These are phyloP conservation scores for Corythornis madagascariensis DNA, from an alignment of 2,113 vertebrate genomes.

Conservation along the genomic window DNA sequence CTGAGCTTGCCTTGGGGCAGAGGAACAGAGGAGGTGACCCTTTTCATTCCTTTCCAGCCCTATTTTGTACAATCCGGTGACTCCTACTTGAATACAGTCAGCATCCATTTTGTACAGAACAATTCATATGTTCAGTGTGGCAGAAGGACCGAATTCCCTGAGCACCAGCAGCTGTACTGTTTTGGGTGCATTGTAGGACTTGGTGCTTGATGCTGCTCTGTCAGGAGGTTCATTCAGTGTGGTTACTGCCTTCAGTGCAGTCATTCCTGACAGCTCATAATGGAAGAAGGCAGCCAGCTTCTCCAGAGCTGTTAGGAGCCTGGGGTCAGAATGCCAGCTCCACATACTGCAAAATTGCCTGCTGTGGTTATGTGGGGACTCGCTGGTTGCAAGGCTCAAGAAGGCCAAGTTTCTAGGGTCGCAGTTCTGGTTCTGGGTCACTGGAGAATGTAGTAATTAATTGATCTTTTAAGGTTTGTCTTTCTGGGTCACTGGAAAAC, in stretches of 20 bases:
- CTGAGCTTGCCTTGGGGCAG: neutral
- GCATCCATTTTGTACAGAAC: neutral
- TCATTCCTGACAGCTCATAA: fast-evolving
- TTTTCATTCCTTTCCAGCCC: neutral
- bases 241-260: neutral
- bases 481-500: neutral
- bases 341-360: neutral
- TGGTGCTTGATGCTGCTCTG: fast-evolving
- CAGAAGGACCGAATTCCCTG: neutral
- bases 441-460: neutral
- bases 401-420: neutral
- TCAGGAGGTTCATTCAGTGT: neutral
- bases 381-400: neutral
- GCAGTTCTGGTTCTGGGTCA: neutral
- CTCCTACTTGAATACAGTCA: neutral
- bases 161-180: fast-evolving
- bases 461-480: neutral
- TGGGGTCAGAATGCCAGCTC: neutral
- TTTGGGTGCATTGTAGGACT: neutral
- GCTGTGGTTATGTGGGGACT: neutral
- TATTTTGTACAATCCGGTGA: neutral
- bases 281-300: neutral
- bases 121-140: neutral
- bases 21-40: neutral
- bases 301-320: neutral